Evolutionary conservation across 1,140 invertebrate genomes (phyloP), one percentile per base, ranked within the genome.

Genomic region (Oppia nitens): DNA sequence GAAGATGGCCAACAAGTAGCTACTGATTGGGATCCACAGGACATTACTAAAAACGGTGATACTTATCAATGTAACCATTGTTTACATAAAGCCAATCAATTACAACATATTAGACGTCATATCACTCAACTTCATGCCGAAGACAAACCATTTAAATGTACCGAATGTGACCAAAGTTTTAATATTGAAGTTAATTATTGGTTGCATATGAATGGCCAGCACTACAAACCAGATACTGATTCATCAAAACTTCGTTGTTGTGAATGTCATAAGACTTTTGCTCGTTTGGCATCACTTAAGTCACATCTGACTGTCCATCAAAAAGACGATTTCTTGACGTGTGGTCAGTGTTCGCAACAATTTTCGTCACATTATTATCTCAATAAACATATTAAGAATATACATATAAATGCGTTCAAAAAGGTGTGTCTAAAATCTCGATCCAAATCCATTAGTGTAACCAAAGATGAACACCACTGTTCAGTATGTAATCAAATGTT

Each of bases 281-380:
- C 32, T 6, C 32, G 32, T 9, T 40, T 40, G 47, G 82, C 82
- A 17, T 79, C 80, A 68, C 73, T 83, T 2, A 84, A 82, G 63
- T 76, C 80, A n/a, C 83, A 84, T 66, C 73, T 84, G 59, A 68
- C 78, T 66, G 59, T 82, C 4, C 83, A 84, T 63, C 77, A 82
- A 66, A 77, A 76, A 62, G 82, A 84, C 63, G 82, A 84, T 66
- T 79, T 73, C 64, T 68, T 82, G 14, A 76, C 78, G 62, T 84
- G 83, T 67, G 72, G 74, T 11, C 80, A 82, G 65, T 84, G 83
- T 71, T 76, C 78, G 17, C 80, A 82, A 61, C 78, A 81, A 64
- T 83, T 83, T 70, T 71, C 74, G 56, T 76, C 77, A 26, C 78
- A 80, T 72, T 81, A 81, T 68, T 62, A 63, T 66, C 49, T 27